These are phyloP conservation scores for Pelusios castaneus DNA, from an alignment of 2,113 vertebrate genomes.

Conservation along the genomic window DNA sequence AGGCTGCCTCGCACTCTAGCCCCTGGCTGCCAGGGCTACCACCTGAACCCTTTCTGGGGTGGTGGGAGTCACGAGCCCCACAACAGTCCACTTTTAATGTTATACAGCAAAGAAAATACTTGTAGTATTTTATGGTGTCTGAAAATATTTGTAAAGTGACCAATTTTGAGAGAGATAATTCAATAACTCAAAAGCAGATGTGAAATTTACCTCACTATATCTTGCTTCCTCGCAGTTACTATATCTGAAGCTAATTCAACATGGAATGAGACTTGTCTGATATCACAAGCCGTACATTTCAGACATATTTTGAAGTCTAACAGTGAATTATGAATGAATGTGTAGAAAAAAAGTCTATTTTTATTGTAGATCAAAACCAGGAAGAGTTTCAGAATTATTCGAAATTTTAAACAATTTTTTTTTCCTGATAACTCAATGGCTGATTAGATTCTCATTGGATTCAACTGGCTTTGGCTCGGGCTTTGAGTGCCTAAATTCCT, in stretches of 20 bases:
- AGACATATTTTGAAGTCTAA: background rate
- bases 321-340: background rate
- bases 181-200: background rate
- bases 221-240: background rate
- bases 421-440: background rate
- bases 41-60: too few species aligned
- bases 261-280: background rate
- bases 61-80: too few species aligned
- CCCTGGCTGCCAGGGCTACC: too few species aligned
- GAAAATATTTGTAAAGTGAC: background rate
- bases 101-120: background rate
- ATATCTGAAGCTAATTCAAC: background rate
- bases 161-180: background rate
- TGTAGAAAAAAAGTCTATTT: background rate
- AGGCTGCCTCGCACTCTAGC: too few species aligned
- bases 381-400: background rate
- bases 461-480: background rate
- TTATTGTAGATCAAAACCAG: background rate
- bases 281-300: background rate
- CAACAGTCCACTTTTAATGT: background rate
- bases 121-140: background rate
- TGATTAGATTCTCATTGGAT: background rate
- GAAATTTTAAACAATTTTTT: background rate
- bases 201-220: background rate
- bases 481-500: background rate